phyloP scores from a whole-genome alignment of 2,797 vertebrate species.

The Mastacembelus armatus region DNA sequence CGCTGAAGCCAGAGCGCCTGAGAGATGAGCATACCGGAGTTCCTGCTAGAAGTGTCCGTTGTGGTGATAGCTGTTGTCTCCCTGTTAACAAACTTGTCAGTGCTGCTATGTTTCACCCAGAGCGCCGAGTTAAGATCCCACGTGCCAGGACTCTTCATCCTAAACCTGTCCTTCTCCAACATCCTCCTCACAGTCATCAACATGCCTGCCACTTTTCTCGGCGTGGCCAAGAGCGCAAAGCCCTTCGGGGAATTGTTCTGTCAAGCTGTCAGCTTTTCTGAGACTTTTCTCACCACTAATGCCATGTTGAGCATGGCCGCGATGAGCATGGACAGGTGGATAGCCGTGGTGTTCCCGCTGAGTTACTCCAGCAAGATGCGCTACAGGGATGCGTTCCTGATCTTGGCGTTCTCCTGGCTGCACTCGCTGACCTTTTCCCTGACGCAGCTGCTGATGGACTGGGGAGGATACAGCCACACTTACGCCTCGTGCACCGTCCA shows the following conservation, averaged over 20 bases:
- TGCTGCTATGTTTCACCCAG: constrained; percentile 85
- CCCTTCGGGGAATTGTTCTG: constrained; percentile 81
- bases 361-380: constrained; percentile 87
- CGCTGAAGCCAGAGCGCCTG: constrained; percentile 43
- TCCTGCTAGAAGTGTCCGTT: constrained; percentile 82
- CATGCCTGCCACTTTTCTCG: constrained; percentile 85
- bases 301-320: constrained; percentile 87
- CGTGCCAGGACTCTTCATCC: constrained; percentile 84
- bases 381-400: constrained; percentile 80
- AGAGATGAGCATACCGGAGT: constrained; percentile 86
- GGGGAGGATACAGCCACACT: constrained; percentile 84
- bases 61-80: constrained; percentile 81
- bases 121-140: constrained; percentile 86
- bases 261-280: constrained; percentile 79
- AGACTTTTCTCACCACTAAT: constrained; percentile 86
- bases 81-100: constrained; percentile 82
- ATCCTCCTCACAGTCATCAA: constrained; percentile 83
- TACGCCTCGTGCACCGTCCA: constrained; percentile 85
- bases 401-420: constrained; percentile 84
- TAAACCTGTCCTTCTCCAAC: constrained; percentile 87
- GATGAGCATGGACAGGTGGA: constrained; percentile 87
- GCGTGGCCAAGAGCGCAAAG: constrained; percentile 65
- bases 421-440: constrained; percentile 83
- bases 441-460: constrained; percentile 79
- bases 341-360: constrained; percentile 85